Percentiles rank a stretch among this genome's conserved stretches.
These are phyloP conservation scores for Acromyrmex echinatior DNA, from an alignment of 1,140 invertebrate species.

Conservation along the genomic window DNA sequence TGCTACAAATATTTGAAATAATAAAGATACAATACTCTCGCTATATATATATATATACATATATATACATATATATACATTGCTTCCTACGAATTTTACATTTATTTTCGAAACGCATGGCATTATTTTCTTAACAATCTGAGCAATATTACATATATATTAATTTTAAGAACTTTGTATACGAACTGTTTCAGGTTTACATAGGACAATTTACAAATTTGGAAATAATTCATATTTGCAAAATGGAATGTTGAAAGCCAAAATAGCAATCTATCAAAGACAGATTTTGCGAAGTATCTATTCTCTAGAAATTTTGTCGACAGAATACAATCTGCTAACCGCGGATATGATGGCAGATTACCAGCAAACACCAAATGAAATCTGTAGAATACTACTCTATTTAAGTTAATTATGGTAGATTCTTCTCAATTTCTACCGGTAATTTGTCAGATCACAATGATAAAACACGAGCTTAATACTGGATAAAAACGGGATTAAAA, in stretches of 20 bases:
- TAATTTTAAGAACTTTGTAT: constrained; percentile 1
- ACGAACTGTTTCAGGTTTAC: neutral
- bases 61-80: neutral
- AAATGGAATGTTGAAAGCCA: neutral
- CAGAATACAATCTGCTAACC: neutral
- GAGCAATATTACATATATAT: neutral
- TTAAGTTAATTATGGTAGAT: neutral
- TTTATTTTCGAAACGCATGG: constrained; percentile 7
- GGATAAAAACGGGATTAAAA: neutral
- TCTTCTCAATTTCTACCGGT: neutral
- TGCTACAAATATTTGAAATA: constrained; percentile 63
- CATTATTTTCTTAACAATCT: neutral
- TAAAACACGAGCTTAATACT: neutral
- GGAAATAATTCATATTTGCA: neutral
- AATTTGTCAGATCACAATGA: neutral
- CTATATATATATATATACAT: constrained; percentile 9
- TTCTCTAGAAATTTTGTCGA: neutral
- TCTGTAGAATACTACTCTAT: neutral
- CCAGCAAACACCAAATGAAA: neutral
- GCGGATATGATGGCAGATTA: neutral
- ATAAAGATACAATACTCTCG: constrained; percentile 61
- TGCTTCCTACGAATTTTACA: constrained; percentile 5
- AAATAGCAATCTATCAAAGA: neutral
- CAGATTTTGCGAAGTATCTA: neutral
- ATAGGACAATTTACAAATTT: neutral